These are phyloP conservation scores for Pheosia tremula DNA, from an alignment of 2,888 invertebrate species.

Conservation along the genomic window DNA sequence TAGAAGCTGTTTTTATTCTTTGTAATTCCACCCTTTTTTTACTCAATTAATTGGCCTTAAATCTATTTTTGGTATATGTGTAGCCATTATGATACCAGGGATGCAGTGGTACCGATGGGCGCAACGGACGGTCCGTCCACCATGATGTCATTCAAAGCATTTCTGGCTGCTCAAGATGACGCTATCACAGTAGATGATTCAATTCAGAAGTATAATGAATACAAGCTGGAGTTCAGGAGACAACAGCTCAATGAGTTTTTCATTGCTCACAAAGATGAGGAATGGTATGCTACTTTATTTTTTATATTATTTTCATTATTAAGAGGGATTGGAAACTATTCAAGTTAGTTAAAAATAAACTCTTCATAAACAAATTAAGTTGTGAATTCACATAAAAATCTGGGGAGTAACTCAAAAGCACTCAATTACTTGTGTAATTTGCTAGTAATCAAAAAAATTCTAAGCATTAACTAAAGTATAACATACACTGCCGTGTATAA, in stretches of 20 bases:
- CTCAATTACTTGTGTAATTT: slow-evolving; percentile 51
- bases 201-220: slow-evolving; percentile 98
- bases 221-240: slow-evolving; percentile 97
- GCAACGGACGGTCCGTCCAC: slow-evolving; percentile 92
- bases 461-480: slow-evolving; percentile 56
- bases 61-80: slow-evolving; percentile 7
- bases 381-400: not conserved
- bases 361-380: not conserved
- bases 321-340: not conserved
- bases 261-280: slow-evolving; percentile 99
- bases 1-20: slow-evolving; percentile 7
- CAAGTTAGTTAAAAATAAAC: slow-evolving; percentile 3
- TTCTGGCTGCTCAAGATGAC: slow-evolving; percentile 98
- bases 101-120: slow-evolving; percentile 77
- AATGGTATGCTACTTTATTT: slow-evolving; percentile 91
- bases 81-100: slow-evolving; percentile 59
- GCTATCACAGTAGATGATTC: slow-evolving; percentile 98
- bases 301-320: slow-evolving; percentile 3
- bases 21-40: not conserved
- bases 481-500: slow-evolving; percentile 3
- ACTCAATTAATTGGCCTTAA: not conserved
- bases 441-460: slow-evolving; percentile 75
- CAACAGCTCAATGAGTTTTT: slow-evolving; percentile 99
- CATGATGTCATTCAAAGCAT: slow-evolving; percentile 98
- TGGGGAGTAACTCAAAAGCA: not conserved